Evolutionary conservation across 2,888 invertebrate species (phyloP).

Genomic region (Brenthis hecate): DNA sequence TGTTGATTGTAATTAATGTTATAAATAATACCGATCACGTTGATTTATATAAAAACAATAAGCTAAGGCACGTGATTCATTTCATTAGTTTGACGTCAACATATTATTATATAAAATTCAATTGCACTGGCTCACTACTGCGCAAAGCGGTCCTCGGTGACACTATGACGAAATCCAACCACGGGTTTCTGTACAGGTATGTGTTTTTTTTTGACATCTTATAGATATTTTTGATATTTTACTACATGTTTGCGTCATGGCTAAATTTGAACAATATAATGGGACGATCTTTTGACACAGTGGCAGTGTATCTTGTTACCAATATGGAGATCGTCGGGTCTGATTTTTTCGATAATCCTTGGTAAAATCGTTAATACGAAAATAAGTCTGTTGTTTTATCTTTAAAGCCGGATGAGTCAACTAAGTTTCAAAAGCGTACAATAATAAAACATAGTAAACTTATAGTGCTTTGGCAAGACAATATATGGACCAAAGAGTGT

Average conservation of each 20-base stretch:
- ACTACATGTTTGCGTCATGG: conserved; percentile 52
- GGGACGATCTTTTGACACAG: background rate
- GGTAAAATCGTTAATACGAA: no score
- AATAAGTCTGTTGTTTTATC: no score
- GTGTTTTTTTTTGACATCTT: conserved; percentile 45
- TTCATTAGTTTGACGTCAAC: conserved; percentile 40
- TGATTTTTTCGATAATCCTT: no score
- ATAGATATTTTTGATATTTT: conserved; percentile 45
- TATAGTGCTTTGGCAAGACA: no score
- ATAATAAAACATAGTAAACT: no score
- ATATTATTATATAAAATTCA: conserved; percentile 3
- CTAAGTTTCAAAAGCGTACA: no score
- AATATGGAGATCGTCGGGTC: no score
- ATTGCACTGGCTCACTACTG: conserved; percentile 49
- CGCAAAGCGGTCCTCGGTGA: conserved; percentile 47
- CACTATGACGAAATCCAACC: conserved; percentile 54
- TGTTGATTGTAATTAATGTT: conserved; percentile 15
- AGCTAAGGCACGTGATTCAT: conserved; percentile 45
- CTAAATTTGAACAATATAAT: conserved; percentile 44
- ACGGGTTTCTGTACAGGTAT: conserved; percentile 53
- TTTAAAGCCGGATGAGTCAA: no score
- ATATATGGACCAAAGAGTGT: no score
- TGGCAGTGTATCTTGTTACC: background rate
- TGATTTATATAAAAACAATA: conserved; percentile 43
- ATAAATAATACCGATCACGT: conserved; percentile 26